Evolutionary conservation across 2,113 vertebrate genomes (phyloP), one percentile per base, ranked within the genome.

Genomic region (Machaerirhynchus nigripectus): DNA sequence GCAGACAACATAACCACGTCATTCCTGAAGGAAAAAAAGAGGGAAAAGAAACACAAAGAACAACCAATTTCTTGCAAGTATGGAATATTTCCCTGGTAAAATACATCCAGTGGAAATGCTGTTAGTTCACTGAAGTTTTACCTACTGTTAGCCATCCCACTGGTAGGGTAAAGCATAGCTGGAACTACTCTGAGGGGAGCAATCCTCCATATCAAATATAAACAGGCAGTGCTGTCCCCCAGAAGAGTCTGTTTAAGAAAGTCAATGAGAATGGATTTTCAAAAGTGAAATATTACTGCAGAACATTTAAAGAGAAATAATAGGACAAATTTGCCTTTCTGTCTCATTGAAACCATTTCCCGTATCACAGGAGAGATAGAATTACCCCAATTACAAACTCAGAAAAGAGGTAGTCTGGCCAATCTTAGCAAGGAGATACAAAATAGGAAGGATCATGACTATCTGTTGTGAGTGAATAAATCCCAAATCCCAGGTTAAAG

Each of bases 291-390:
- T 60, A 60, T 18, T 8, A 42, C 12, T 76, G 39, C 8, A 53
- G 46, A 92, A 69, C 4, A 64, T 46, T 63, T 73, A 56, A 92
- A 74, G 26, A 42, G 13, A 88, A 85, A 67, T 39, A 89, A 57
- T 5, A n/a, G 31, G 24, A 47, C 31, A 69, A 35, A 80, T 61
- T 10, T 74, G 27, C 19, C 39, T 77, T 84, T 78, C 27, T 40
- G 50, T 78, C 64, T 57, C 37, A 77, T 19, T 76, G 42, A 59
- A 87, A 84, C 4, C 19, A 50, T 53, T 26, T 89, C 46, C 37
- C 11, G 10, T 9, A 0, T 37, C 78, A 53, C 2, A 5, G 39
- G 50, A 39, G 11, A 63, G 22, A 49, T 0, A n/a, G 17, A 22
- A 8, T 78, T 65, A 61, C 15, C 6, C 4, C 22, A 57, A 6